These are phyloP conservation scores for Epinephelus coioides DNA, from an alignment of 2,797 vertebrate species.

Conservation along the genomic window DNA sequence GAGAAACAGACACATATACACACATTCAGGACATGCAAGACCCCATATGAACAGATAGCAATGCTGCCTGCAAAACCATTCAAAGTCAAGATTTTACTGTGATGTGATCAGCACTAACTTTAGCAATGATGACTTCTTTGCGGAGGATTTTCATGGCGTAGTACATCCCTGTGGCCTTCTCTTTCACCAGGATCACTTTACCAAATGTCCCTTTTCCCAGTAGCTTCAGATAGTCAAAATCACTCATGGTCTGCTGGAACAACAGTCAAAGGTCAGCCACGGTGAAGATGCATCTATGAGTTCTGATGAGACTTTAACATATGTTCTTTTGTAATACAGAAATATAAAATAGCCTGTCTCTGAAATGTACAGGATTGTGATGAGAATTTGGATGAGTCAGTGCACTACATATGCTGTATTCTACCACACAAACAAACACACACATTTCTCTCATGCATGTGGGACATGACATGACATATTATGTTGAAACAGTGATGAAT, in stretches of 20 bases:
- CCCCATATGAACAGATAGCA: neutral
- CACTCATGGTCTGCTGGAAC: conserved; percentile 92
- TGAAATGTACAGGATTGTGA: conserved; percentile 2
- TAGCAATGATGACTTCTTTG: conserved; percentile 97
- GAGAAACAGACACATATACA: conserved; percentile 44
- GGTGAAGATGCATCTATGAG: conserved; percentile 7
- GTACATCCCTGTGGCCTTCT: conserved; percentile 95
- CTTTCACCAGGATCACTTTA: conserved; percentile 95
- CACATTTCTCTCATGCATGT: neutral
- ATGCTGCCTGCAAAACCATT: neutral
- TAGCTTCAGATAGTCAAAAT: conserved; percentile 97
- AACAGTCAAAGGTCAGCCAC: conserved; percentile 4
- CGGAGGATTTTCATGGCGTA: conserved; percentile 98
- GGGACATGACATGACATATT: neutral
- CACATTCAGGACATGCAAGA: conserved; percentile 6
- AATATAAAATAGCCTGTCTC: neutral
- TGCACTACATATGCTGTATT: neutral
- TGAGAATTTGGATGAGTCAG: neutral
- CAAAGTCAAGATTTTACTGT: neutral
- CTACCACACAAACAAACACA: neutral
- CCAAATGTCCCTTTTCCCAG: conserved; percentile 97
- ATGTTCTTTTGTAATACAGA: neutral
- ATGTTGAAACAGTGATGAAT: neutral
- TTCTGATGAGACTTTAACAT: neutral
- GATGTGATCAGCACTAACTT: conserved; percentile 81